A percentile compares a stretch with the other conserved stretches of the same genome.
Conservation (phyloP, 2,113 vertebrate species). For the Psophia crepitans region DNA sequence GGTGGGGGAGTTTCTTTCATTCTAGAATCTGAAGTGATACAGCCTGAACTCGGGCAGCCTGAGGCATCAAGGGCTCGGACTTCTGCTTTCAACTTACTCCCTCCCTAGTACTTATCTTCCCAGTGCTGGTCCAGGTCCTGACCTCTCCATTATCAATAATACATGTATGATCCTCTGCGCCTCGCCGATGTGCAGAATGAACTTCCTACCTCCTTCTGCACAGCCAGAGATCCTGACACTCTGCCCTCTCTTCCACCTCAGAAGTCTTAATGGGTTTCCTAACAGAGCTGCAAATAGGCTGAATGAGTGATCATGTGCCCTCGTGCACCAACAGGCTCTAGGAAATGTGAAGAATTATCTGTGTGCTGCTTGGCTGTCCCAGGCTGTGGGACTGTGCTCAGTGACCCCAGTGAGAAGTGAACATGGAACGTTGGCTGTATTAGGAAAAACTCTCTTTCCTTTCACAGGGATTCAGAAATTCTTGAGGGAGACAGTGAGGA, state of each 20-base stretch:
- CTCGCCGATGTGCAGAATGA: neutral
- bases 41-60: neutral
- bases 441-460: slow-evolving; percentile 7
- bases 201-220: neutral
- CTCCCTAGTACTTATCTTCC: neutral
- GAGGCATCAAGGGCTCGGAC: neutral
- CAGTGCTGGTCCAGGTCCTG: neutral
- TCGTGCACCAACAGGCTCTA: neutral
- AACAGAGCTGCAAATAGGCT: neutral
- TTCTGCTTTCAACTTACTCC: slow-evolving; percentile 31
- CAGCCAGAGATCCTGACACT: neutral
- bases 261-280: neutral
- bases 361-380: neutral
- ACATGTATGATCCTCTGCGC: neutral
- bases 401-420: neutral
- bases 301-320: neutral
- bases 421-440: neutral
- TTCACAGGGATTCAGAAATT: slow-evolving; percentile 88
- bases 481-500: slow-evolving; percentile 87
- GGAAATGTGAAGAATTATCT: neutral
- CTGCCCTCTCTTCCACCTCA: neutral
- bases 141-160: neutral
- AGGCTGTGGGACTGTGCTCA: neutral
- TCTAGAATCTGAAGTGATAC: neutral
- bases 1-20: neutral